Conservation (phyloP, 37 sponge, comb jelly and placozoan species). For the Chondrilla cf. caribensis region DNA sequence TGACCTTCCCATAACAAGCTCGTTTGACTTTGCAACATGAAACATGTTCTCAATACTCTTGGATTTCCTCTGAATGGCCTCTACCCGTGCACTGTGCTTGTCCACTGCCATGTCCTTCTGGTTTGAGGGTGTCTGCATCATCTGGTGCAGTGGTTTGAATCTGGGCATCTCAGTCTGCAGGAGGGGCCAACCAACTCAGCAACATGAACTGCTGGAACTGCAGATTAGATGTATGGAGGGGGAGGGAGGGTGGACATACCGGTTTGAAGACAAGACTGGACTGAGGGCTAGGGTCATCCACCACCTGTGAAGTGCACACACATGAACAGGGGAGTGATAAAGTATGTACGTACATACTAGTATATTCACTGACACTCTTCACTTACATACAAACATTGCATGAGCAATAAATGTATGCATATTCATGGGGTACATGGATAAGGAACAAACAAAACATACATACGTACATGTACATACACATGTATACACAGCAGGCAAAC, state of each 20-base stretch:
- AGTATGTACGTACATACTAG: too few relatives aligned
- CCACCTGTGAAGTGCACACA: too few relatives aligned
- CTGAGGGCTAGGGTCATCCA: too few relatives aligned
- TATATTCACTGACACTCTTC: too few relatives aligned
- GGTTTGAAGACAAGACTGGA: too few relatives aligned
- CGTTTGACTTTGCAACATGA: constrained; percentile 9
- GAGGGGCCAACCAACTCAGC: too few relatives aligned
- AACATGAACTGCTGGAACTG: too few relatives aligned
- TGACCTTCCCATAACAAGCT: constrained; percentile 4
- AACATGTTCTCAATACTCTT: background rate
- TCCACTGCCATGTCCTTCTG: background rate
- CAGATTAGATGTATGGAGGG: background rate
- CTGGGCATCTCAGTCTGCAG: background rate
- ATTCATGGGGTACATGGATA: too few relatives aligned
- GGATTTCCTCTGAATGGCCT: background rate
- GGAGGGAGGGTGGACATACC: background rate
- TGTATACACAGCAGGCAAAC: background rate
- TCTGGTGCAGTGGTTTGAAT: background rate
- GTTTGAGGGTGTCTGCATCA: background rate
- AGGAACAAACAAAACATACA: too few relatives aligned
- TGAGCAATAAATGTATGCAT: too few relatives aligned
- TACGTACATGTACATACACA: background rate
- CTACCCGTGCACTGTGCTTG: background rate
- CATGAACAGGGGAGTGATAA: too few relatives aligned
- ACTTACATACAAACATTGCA: too few relatives aligned